These are phyloP conservation scores for Polydrusus pterygomalis DNA, from an alignment of 2,888 invertebrate species.

Conservation along the genomic window DNA sequence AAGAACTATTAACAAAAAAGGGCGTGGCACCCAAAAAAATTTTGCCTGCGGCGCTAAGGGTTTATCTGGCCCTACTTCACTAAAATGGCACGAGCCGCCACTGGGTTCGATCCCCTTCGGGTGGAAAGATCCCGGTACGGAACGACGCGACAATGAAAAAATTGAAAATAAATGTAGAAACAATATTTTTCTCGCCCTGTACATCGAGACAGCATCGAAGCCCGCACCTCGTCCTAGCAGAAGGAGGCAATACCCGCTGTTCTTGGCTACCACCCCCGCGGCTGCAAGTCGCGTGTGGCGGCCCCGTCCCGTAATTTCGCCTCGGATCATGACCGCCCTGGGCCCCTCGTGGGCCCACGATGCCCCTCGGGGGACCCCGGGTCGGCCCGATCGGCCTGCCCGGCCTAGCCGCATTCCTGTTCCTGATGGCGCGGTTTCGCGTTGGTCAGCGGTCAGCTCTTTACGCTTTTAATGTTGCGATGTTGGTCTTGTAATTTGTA, in stretches of 20 bases:
- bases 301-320: slow-evolving; percentile 43
- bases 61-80: no score
- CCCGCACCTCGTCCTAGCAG: neutral
- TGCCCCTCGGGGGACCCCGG: slow-evolving; percentile 19
- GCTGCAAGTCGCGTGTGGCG: slow-evolving; percentile 70
- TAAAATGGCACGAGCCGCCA: no score
- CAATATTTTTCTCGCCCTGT: neutral
- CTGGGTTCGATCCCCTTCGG: no score
- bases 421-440: slow-evolving; percentile 12
- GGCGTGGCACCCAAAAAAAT: no score
- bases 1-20: no score
- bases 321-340: slow-evolving; percentile 45
- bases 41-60: no score
- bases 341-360: slow-evolving; percentile 49
- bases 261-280: slow-evolving; percentile 70
- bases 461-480: neutral
- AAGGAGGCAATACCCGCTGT: slow-evolving; percentile 42
- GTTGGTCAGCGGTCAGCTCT: slow-evolving; percentile 22
- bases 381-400: slow-evolving; percentile 17
- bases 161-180: neutral
- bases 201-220: neutral
- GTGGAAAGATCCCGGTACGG: no score
- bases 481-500: slow-evolving; percentile 3
- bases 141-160: no score
- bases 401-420: slow-evolving; percentile 29